A percentile compares a stretch with the other conserved stretches of the same genome.
Evolutionary conservation across 2,888 invertebrate species (phyloP).

Genomic region (Lypha dubia): DNA sequence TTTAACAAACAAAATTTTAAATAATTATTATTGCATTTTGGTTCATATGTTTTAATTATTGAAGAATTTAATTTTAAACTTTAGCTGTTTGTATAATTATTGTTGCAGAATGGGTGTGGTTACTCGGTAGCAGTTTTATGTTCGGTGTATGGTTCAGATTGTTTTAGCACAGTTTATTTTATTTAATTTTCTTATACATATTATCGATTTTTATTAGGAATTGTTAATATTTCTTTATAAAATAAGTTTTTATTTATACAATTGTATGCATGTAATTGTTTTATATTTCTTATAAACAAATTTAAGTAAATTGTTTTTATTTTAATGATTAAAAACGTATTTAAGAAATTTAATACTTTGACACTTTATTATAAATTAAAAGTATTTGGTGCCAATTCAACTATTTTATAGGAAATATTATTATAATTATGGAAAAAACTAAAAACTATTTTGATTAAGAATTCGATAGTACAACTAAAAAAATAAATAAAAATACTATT

Average conservation of each 20-base stretch:
- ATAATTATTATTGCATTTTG: constrained; percentile 62
- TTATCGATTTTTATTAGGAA: constrained; percentile 41
- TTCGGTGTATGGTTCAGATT: constrained; percentile 23
- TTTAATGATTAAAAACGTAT: constrained; percentile 46
- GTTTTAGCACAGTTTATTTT: constrained; percentile 40
- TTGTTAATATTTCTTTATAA: constrained; percentile 25
- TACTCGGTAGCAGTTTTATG: constrained; percentile 8
- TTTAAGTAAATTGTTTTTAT: constrained; percentile 48
- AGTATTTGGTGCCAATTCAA: constrained; percentile 25
- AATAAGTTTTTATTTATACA: background rate
- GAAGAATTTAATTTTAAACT: constrained; percentile 61
- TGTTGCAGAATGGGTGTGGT: constrained; percentile 25
- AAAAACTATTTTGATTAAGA: constrained; percentile 69
- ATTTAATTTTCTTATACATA: constrained; percentile 25
- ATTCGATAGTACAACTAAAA: constrained; percentile 47
- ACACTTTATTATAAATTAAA: constrained; percentile 7
- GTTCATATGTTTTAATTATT: constrained; percentile 50
- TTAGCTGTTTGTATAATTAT: constrained; percentile 41
- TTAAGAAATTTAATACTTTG: constrained; percentile 13
- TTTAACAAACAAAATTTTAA: constrained; percentile 53
- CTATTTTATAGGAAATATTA: constrained; percentile 5
- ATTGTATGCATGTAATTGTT: background rate
- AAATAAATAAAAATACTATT: constrained; percentile 48
- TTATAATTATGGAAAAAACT: constrained; percentile 31
- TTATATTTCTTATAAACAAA: background rate